Conservation (phyloP, 1,140 invertebrate species). For the Hylaeus volcanicus region DNA sequence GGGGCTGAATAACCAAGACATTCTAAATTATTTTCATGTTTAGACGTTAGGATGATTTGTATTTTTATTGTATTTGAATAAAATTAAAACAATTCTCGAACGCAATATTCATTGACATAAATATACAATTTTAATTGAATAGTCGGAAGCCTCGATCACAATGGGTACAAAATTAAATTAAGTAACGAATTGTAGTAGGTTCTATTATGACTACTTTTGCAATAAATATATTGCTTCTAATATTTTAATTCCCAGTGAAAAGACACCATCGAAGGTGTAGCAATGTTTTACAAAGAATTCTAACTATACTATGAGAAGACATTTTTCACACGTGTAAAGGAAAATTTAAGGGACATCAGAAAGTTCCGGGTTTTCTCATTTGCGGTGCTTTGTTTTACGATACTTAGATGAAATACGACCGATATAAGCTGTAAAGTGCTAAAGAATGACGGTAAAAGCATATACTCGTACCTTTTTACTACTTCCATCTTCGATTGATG, state of each 20-base stretch:
- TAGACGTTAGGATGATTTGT: too few relatives aligned
- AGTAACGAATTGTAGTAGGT: too few relatives aligned
- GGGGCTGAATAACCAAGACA: not conserved
- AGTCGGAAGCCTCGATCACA: too few relatives aligned
- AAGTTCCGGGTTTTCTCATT: constrained; percentile 54
- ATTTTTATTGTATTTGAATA: too few relatives aligned
- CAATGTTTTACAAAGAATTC: constrained; percentile 10
- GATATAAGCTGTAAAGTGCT: constrained; percentile 51
- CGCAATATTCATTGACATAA: too few relatives aligned
- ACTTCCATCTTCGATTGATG: constrained; percentile 62
- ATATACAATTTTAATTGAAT: too few relatives aligned
- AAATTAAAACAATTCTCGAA: too few relatives aligned
- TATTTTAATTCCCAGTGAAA: too few relatives aligned
- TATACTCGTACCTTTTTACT: constrained; percentile 65
- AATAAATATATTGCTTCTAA: too few relatives aligned
- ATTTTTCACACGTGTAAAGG: constrained; percentile 36
- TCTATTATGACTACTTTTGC: too few relatives aligned
- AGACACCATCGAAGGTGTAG: too few relatives aligned
- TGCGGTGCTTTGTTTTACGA: constrained; percentile 59
- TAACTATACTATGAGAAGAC: constrained; percentile 4
- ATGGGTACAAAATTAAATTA: too few relatives aligned
- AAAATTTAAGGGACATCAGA: constrained; percentile 12
- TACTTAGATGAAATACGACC: constrained; percentile 20
- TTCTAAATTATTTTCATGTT: not conserved
- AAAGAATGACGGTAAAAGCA: constrained; percentile 58